phyloP scores from a whole-genome alignment of 2,888 invertebrate species.

The Acronicta aceris region DNA sequence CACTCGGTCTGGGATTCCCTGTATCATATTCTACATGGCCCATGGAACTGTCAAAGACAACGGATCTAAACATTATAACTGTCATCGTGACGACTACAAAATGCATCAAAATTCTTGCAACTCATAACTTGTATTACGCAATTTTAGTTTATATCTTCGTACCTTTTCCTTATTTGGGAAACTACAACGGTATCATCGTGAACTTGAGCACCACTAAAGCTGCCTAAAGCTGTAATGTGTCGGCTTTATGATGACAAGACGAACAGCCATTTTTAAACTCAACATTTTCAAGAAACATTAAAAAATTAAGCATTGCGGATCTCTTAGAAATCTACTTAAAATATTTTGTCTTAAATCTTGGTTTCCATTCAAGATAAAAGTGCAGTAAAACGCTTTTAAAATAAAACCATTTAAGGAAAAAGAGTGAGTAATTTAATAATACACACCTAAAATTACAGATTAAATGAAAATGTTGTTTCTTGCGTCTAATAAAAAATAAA shows the following conservation, averaged over 20 bases:
- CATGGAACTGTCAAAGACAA: constrained; percentile 20
- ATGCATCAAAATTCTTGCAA: constrained; percentile 27
- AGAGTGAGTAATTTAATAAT: constrained; percentile 5
- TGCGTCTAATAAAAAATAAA: constrained; percentile 29
- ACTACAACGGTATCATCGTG: constrained; percentile 22
- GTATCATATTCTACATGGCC: too few relatives aligned
- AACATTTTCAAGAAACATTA: constrained; percentile 41
- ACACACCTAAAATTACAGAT: constrained; percentile 12
- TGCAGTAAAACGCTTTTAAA: constrained; percentile 5
- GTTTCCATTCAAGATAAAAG: constrained; percentile 15
- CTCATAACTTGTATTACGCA: constrained; percentile 15
- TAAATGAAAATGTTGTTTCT: constrained; percentile 12
- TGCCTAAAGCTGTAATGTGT: constrained; percentile 24
- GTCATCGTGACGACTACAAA: constrained; percentile 27
- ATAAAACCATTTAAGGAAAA: constrained; percentile 18
- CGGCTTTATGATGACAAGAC: constrained; percentile 18
- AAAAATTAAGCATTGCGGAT: constrained; percentile 23
- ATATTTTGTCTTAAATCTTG: constrained; percentile 1
- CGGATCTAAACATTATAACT: constrained; percentile 17
- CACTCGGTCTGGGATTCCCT: too few relatives aligned
- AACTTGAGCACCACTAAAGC: constrained; percentile 21
- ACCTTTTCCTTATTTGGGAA: constrained; percentile 37
- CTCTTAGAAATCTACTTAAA: constrained; percentile 30
- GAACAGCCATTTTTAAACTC: constrained; percentile 9
- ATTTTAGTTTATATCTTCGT: constrained; percentile 4